Evolutionary conservation across 1,140 invertebrate genomes (phyloP).

Genomic region (Zaprionus gabonicus): DNA sequence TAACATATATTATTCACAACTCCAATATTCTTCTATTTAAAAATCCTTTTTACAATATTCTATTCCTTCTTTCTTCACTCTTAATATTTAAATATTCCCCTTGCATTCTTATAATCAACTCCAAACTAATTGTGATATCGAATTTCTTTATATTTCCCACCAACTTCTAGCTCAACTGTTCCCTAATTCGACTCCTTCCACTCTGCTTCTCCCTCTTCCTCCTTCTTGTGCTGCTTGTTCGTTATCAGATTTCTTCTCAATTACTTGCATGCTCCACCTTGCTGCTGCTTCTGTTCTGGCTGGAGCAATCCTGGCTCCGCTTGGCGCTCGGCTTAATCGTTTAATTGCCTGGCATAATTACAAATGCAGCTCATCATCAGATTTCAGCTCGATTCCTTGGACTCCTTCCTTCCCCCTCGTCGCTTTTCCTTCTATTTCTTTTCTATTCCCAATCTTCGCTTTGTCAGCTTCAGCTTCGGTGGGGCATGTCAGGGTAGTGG

Average conservation of each 20-base stretch:
- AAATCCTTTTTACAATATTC: not conserved
- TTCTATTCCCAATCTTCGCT: slow-evolving; percentile 1
- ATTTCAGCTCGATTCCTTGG: slow-evolving; percentile 74
- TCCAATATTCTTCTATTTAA: not conserved
- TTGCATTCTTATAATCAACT: not conserved
- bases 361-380: slow-evolving; percentile 82
- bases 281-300: slow-evolving; percentile 36
- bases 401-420: slow-evolving; percentile 10
- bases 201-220: not conserved
- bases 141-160: not conserved
- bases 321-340: slow-evolving; percentile 64
- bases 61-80: too few relatives aligned
- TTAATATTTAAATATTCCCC: not conserved
- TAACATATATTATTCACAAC: too few relatives aligned
- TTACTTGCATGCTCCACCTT: slow-evolving; percentile 60
- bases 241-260: slow-evolving; percentile 52
- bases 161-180: not conserved
- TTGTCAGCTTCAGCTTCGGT: slow-evolving; percentile 15
- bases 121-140: not conserved
- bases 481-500: not conserved
- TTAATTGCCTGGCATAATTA: slow-evolving; percentile 82
- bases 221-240: not conserved
- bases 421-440: not conserved
- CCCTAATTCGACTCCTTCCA: not conserved
- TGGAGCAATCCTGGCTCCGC: slow-evolving; percentile 8